These are phyloP conservation scores for Mus caroli DNA, from an alignment of 2,797 vertebrate genomes.

Conservation along the genomic window DNA sequence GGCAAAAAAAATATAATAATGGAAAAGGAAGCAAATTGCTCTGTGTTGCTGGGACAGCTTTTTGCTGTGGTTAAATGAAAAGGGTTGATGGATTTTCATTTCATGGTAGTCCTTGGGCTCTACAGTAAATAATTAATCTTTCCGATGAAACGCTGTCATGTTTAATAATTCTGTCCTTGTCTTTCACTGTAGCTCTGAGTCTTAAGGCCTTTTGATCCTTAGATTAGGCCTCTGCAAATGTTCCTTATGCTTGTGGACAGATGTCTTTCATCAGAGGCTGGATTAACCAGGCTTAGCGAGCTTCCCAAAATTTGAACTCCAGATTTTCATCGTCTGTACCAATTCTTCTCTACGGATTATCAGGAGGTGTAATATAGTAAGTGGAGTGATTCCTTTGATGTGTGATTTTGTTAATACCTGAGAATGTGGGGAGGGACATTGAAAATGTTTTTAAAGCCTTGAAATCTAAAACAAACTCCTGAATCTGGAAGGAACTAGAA, in stretches of 20 bases:
- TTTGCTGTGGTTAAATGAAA: conserved; percentile 73
- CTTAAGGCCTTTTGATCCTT: conserved; percentile 78
- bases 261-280: conserved; percentile 66
- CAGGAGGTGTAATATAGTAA: conserved; percentile 14
- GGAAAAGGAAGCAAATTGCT: conserved; percentile 65
- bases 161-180: conserved; percentile 81
- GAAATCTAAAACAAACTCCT: conserved; percentile 1
- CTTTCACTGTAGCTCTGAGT: conserved; percentile 69
- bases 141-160: conserved; percentile 74
- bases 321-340: conserved; percentile 2
- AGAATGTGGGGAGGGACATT: neutral
- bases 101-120: conserved; percentile 70
- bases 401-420: conserved; percentile 44
- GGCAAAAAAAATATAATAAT: neutral
- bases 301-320: neutral
- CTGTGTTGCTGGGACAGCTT: conserved; percentile 51
- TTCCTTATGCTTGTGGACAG: conserved; percentile 62
- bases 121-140: conserved; percentile 80
- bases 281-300: conserved; percentile 64
- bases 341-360: conserved; percentile 50
- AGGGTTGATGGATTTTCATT: conserved; percentile 80
- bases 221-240: conserved; percentile 73
- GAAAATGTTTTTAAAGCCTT: conserved; percentile 31
- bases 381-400: conserved; percentile 6
- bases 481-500: neutral